Evolutionary conservation across 2,888 invertebrate species (phyloP).

Genomic region (Lithophane semibrunnea): DNA sequence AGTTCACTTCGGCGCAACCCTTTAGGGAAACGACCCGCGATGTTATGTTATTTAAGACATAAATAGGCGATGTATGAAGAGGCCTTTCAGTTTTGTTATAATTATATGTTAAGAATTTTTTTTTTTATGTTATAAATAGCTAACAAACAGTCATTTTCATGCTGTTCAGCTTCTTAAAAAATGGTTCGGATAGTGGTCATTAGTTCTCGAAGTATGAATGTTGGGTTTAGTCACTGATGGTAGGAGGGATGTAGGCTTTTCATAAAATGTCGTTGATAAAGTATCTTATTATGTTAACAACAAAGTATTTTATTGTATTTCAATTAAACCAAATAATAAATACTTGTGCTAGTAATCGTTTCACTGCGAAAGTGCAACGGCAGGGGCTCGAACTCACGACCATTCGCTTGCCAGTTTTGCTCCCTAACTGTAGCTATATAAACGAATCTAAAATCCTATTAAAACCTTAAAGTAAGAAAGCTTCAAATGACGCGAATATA

Average conservation of each 20-base stretch:
- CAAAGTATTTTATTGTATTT: too few relatives aligned
- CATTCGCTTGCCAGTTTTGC: neutral
- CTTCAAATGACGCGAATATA: slow-evolving; percentile 10
- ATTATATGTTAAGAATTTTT: neutral
- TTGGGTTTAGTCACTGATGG: neutral
- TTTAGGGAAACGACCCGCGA: neutral
- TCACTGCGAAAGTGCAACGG: neutral
- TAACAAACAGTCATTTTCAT: neutral
- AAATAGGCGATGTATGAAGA: neutral
- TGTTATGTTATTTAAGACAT: neutral
- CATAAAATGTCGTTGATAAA: neutral
- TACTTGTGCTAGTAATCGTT: neutral
- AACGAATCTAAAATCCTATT: neutral
- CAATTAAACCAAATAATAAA: neutral
- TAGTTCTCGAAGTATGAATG: too few relatives aligned
- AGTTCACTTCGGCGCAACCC: neutral
- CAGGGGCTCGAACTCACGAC: neutral
- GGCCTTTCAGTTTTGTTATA: neutral
- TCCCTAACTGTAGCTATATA: neutral
- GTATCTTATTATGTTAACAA: too few relatives aligned
- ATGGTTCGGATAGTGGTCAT: neutral
- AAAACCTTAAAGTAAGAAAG: neutral
- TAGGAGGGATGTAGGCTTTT: neutral
- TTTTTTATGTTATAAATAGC: neutral
- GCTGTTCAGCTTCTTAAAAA: neutral